phyloP scores from a whole-genome alignment of 2,113 vertebrate genomes.

The Cyprinodon tularosa region DNA sequence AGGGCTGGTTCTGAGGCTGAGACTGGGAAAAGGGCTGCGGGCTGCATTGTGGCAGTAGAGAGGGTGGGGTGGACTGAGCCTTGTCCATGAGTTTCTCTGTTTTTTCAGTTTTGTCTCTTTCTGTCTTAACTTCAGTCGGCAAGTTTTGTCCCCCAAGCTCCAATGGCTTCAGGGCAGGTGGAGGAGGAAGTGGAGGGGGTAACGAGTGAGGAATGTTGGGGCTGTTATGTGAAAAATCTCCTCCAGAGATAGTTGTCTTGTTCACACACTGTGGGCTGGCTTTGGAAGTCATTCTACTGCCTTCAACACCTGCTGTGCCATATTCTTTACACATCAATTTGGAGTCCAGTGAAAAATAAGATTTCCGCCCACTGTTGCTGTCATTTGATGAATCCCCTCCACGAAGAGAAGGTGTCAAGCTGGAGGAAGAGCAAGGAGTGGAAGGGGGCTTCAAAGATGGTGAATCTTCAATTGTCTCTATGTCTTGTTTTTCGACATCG shows the following conservation, averaged over 20 bases:
- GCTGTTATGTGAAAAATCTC: conserved; percentile 78
- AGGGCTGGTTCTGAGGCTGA: conserved; percentile 70
- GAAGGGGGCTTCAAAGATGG: conserved; percentile 81
- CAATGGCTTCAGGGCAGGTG: conserved; percentile 90
- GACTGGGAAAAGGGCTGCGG: conserved; percentile 68
- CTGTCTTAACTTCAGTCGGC: conserved; percentile 80
- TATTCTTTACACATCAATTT: conserved; percentile 82
- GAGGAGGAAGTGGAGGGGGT: conserved; percentile 88
- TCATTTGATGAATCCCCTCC: conserved; percentile 75
- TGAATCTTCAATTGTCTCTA: conserved; percentile 76
- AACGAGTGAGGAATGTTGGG: conserved; percentile 72
- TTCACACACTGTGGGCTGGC: conserved; percentile 71
- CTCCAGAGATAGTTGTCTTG: conserved; percentile 72
- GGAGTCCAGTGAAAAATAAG: conserved; percentile 80
- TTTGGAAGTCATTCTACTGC: conserved; percentile 78
- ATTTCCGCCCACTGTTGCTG: conserved; percentile 75
- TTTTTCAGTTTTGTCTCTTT: conserved; percentile 86
- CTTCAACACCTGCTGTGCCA: conserved; percentile 51
- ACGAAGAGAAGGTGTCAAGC: conserved; percentile 71
- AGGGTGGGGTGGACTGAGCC: conserved; percentile 74
- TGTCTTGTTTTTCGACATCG: conserved; percentile 74
- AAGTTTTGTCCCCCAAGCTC: conserved; percentile 79
- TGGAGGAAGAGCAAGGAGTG: conserved; percentile 72
- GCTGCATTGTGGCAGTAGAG: conserved; percentile 75
- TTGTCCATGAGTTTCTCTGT: conserved; percentile 78